Conservation (phyloP, 1,140 invertebrate genomes). For the Drosophila punjabiensis region DNA sequence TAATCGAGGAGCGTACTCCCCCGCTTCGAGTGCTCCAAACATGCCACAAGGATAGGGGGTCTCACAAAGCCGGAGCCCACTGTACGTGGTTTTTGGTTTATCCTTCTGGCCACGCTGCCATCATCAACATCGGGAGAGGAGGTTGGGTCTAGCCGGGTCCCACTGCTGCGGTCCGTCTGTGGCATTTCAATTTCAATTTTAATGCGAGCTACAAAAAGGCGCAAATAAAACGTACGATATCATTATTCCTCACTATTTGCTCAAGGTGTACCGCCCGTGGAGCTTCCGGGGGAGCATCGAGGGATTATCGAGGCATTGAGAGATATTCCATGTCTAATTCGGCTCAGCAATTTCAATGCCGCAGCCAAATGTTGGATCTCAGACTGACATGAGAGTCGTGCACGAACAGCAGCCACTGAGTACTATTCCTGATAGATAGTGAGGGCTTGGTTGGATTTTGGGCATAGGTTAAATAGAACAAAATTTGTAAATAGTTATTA, state of each 20-base stretch:
- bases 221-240: slow-evolving; percentile 72
- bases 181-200: slow-evolving; percentile 82
- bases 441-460: background rate
- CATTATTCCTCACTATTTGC: slow-evolving; percentile 58
- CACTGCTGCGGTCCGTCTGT: slow-evolving; percentile 66
- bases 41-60: background rate
- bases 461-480: background rate
- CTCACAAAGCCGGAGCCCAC: slow-evolving; percentile 19
- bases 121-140: slow-evolving; percentile 32
- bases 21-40: background rate
- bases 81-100: slow-evolving; percentile 55
- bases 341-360: slow-evolving; percentile 7
- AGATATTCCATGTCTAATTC: slow-evolving; percentile 27
- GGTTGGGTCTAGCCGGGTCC: slow-evolving; percentile 4
- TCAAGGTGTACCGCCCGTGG: slow-evolving; percentile 32
- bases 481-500: background rate
- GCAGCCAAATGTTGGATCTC: slow-evolving; percentile 1
- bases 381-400: background rate
- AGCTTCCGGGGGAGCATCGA: background rate
- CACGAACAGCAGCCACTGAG: background rate
- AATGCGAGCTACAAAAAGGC: slow-evolving; percentile 71
- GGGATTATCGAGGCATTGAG: slow-evolving; percentile 26
- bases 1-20: slow-evolving; percentile 6
- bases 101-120: slow-evolving; percentile 59
- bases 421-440: background rate